phyloP scores from a whole-genome alignment of 2,888 invertebrate species.

The Lacanobia oleracea region DNA sequence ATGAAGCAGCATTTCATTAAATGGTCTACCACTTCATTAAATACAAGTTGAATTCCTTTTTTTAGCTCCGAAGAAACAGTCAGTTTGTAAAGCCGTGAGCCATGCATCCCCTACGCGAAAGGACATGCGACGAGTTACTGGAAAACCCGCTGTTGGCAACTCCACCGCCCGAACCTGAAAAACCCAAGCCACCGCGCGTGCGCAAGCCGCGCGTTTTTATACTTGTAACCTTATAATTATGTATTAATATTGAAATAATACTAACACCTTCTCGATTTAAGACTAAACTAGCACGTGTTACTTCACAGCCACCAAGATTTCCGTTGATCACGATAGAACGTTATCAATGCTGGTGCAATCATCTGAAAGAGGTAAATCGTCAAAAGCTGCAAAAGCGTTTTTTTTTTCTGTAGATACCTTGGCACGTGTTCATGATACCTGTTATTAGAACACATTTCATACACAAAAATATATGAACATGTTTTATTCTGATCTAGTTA shows the following conservation, averaged over 20 bases:
- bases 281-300: slow-evolving; percentile 23
- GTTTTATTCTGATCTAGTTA: slow-evolving; percentile 69
- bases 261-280: background rate
- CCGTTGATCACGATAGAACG: slow-evolving; percentile 78
- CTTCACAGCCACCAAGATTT: slow-evolving; percentile 83
- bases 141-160: slow-evolving; percentile 78
- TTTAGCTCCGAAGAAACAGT: slow-evolving; percentile 14
- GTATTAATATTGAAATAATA: background rate
- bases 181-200: slow-evolving; percentile 79
- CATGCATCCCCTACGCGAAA: slow-evolving; percentile 83
- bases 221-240: slow-evolving; percentile 69
- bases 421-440: no score
- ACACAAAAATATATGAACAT: background rate
- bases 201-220: slow-evolving; percentile 81
- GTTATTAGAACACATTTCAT: background rate
- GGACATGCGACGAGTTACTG: slow-evolving; percentile 79
- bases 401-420: background rate
- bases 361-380: slow-evolving; percentile 82
- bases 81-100: slow-evolving; percentile 18
- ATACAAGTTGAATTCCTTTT: background rate
- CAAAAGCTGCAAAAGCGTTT: background rate
- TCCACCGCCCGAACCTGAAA: slow-evolving; percentile 84
- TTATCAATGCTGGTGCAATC: slow-evolving; percentile 85
- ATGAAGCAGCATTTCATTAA: no score
- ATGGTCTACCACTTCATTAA: background rate